These are phyloP conservation scores for Geophilus truncorum DNA, from an alignment of 2,888 invertebrate genomes.

Conservation along the genomic window DNA sequence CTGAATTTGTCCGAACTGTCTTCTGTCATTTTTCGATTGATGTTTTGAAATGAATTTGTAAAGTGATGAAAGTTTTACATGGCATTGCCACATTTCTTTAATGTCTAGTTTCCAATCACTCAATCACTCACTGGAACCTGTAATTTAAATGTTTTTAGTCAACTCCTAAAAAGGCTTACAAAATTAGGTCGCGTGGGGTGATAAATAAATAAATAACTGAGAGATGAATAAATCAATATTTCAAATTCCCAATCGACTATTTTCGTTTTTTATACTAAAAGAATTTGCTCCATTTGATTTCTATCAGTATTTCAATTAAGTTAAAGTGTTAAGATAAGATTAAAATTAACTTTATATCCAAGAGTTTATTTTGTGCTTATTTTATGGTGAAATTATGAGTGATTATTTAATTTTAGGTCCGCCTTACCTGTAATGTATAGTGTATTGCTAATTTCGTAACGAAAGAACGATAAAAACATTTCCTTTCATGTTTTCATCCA, in stretches of 20 bases:
- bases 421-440: too few relatives aligned
- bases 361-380: too few relatives aligned
- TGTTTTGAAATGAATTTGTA: neutral
- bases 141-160: neutral
- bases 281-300: too few relatives aligned
- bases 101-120: neutral
- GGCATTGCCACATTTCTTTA: neutral
- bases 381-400: too few relatives aligned
- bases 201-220: neutral
- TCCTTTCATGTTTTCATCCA: neutral
- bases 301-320: too few relatives aligned
- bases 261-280: too few relatives aligned
- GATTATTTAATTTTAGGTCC: too few relatives aligned
- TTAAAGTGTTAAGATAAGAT: too few relatives aligned
- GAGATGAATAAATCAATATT: neutral
- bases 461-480: too few relatives aligned
- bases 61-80: neutral
- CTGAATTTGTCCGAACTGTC: neutral
- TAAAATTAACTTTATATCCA: too few relatives aligned
- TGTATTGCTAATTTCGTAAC: neutral
- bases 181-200: neutral
- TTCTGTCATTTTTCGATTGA: neutral
- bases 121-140: neutral
- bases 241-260: too few relatives aligned
- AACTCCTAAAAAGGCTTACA: neutral